These are phyloP conservation scores for Akabosia matsudoensis DNA, from an alignment of 1,140 invertebrate species.

Conservation along the genomic window DNA sequence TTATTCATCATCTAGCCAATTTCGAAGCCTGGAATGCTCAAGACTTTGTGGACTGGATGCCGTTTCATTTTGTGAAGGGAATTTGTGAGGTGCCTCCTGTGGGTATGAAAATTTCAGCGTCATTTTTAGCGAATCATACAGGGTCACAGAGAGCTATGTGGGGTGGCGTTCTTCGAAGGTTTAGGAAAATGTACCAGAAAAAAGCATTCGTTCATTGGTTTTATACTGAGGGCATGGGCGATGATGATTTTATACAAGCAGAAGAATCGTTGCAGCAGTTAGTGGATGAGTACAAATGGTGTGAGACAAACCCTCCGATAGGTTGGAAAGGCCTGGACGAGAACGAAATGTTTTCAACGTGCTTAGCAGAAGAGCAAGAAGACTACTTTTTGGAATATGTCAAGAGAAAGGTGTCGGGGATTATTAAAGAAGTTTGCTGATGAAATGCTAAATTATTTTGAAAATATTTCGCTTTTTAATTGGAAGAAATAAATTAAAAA, in stretches of 20 bases:
- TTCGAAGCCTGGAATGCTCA: neutral
- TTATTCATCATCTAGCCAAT: neutral
- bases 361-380: neutral
- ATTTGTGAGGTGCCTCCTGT: neutral
- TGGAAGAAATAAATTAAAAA: too few relatives aligned
- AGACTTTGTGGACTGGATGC: neutral
- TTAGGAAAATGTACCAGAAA: neutral
- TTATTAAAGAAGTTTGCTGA: too few relatives aligned
- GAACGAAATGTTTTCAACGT: neutral
- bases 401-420: too few relatives aligned
- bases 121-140: constrained; percentile 12
- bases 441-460: too few relatives aligned
- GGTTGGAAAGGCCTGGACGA: neutral
- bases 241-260: neutral
- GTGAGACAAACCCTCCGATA: neutral
- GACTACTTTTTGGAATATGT: too few relatives aligned
- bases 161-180: neutral
- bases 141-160: neutral
- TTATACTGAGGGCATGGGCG: neutral
- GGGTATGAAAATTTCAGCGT: neutral
- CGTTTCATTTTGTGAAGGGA: neutral
- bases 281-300: neutral
- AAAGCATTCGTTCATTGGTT: constrained; percentile 15
- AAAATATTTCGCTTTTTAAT: too few relatives aligned
- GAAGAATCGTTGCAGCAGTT: neutral